Evolutionary conservation across 2,113 vertebrate genomes (phyloP), one percentile per base, ranked within the genome.

Genomic region (Pipra filicauda): DNA sequence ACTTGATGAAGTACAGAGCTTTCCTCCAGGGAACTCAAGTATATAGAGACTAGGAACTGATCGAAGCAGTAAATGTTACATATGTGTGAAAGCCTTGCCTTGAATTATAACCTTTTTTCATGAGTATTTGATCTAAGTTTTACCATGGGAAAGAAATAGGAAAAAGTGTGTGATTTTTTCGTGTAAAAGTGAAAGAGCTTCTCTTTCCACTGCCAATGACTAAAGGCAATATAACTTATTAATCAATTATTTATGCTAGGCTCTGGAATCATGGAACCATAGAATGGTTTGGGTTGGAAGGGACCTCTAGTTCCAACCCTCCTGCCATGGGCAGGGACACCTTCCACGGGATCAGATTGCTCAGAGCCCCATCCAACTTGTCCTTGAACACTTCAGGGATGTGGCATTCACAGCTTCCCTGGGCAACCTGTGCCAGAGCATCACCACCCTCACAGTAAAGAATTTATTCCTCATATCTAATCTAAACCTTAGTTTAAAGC

Each of bases 1-100:
- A 51, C 61, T 59, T 95, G 87, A 96, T 85, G 84, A 91, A 93
- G 35, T 59, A 23, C 90, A 95, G 87, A 85, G 61, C 77, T 91
- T 92, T 87, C 57, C 87, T 94, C 13, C 0, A 15, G 93, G 85
- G 66, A 93, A 2, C 48, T 72, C 15, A 5, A 67, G 23, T 67
- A 19, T 20, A 67, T 33, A 46, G 71, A 55, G 21, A n/a, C 52
- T 61, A 62, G 61, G 66, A 89, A 55, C 28, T 43, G n/a, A 61
- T 57, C 0, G 21, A 78, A 74, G 61, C 41, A 62, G 12, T 46
- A 23, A 43, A 10, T 52, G 58, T 77, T 78, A 31, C 22, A 9
- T 76, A 4, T 33, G 24, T 62, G 51, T 81, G 72, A 73, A 80
- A 80, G 20, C 23, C 11, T 52, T 2, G 6, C 22, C 31, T 92